Evolutionary conservation across 30 jellyfish, hydroid and myxozoan genomes (phyloP), one percentile per base, ranked within the genome.

Genomic region (Aurelia aurita complex sp. Pacific): DNA sequence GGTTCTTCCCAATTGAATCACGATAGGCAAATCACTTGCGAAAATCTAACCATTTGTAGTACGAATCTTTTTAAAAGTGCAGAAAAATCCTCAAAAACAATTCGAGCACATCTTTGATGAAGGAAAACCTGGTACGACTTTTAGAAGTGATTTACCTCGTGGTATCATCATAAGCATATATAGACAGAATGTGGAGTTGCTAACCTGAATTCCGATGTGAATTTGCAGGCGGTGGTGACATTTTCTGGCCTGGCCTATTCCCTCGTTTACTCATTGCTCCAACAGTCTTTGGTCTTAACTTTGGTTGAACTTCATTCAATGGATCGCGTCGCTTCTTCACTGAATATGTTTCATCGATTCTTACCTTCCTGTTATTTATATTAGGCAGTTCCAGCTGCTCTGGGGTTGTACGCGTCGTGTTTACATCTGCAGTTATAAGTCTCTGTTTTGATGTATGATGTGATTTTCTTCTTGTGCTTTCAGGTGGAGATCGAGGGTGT

Each of bases 231-330:
- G 78, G 33, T 36, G 59, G 33, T 8, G 80, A 70, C 6, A 70
- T 42, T 65, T 79, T 79, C 72, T 64, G 83, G 8, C 82, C 77
- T 36, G 87, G 7, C 34, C 55, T 74, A 17, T 82, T 57, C 36
- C 62, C 82, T 53, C 76, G 60, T 32, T 73, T 61, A 36, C 36
- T 61, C 67, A 60, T 23, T 14, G 61, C 29, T 36, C 77, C 85
- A 62, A 35, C 82, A n/a, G 92, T 23, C 16, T 82, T 82, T 32
- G 92, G 92, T 64, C 92, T 71, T 60, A 80, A 72, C 50, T 35
- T 82, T 60, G 4, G 19, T 9, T 72, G 80, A 17, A 0, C n/a
- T 50, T 33, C 74, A 17, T 13, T 61, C 14, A 61, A 0, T 4
- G 73, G 72, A 64, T 79, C 72, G 15, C 80, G 89, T 2, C 67